Percentiles rank a stretch among this genome's conserved stretches.
Evolutionary conservation across 2,888 invertebrate species (phyloP).

Genomic region (Ferrisia virgata): DNA sequence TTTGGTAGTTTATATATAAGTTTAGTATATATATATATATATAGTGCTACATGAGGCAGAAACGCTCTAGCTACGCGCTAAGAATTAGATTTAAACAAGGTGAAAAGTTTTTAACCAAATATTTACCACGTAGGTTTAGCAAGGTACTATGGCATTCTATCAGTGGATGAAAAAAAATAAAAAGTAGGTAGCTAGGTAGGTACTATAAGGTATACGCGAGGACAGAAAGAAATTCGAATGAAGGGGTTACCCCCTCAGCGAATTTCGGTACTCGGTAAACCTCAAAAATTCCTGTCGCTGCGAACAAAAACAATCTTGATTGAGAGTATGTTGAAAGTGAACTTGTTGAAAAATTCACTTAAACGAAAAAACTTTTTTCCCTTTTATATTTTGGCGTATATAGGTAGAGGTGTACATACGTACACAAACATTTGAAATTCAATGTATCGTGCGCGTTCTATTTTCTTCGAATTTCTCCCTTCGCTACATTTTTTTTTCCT

Average conservation of each 20-base stretch:
- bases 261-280: slow-evolving; percentile 17
- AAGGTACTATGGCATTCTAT: not conserved
- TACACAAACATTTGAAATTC: slow-evolving; percentile 29
- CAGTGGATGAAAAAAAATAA: not conserved
- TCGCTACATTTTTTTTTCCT: not conserved
- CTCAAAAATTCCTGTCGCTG: slow-evolving; percentile 19
- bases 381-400: slow-evolving; percentile 1
- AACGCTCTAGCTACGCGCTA: slow-evolving; percentile 25
- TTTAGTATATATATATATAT: slow-evolving; percentile 13
- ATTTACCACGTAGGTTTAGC: slow-evolving; percentile 38
- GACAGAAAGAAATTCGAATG: not conserved
- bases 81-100: slow-evolving; percentile 40
- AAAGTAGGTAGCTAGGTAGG: too few species aligned
- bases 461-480: not conserved
- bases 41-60: slow-evolving; percentile 34
- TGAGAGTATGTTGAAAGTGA: slow-evolving; percentile 30
- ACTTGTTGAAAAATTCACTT: slow-evolving; percentile 32
- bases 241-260: not conserved
- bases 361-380: slow-evolving; percentile 26
- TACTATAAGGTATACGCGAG: not conserved
- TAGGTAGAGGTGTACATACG: too few species aligned
- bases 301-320: slow-evolving; percentile 29
- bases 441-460: slow-evolving; percentile 14
- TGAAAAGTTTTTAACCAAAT: slow-evolving; percentile 35
- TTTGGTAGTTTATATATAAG: not conserved